These are phyloP conservation scores for Gymnorhina tibicen DNA, from an alignment of 2,113 vertebrate genomes.

Conservation along the genomic window DNA sequence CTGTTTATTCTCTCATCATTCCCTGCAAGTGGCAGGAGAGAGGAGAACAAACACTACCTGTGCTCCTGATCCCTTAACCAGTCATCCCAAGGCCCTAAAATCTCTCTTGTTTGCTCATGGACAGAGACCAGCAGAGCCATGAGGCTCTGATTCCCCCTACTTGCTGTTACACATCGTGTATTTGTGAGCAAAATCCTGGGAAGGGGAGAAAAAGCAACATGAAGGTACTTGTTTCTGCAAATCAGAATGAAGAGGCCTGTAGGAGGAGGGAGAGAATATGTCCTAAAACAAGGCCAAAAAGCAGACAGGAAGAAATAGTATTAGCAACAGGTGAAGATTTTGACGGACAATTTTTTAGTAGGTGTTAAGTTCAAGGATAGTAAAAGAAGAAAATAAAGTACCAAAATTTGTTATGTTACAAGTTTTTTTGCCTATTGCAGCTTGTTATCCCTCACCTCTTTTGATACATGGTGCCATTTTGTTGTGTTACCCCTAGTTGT, in stretches of 20 bases:
- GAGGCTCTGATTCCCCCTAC: neutral
- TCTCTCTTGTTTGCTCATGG: neutral
- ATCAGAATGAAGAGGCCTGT: neutral
- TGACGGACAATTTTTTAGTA: neutral
- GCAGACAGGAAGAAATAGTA: neutral
- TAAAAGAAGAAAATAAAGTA: neutral
- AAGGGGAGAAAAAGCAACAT: neutral
- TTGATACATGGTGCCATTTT: neutral
- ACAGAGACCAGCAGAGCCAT: neutral
- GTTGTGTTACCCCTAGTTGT: neutral
- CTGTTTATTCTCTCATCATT: neutral
- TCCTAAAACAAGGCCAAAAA: neutral
- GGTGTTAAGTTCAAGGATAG: neutral
- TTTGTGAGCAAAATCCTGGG: neutral
- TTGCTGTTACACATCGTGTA: rapidly evolving
- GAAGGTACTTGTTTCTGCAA: neutral
- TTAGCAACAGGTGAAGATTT: neutral
- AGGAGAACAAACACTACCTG: neutral
- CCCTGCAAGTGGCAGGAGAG: neutral
- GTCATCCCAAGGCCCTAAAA: neutral
- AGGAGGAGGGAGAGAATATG: neutral
- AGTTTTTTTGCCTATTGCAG: neutral
- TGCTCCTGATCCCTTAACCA: neutral
- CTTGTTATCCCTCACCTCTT: neutral
- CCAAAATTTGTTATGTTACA: neutral